Evolutionary conservation across 2,888 invertebrate genomes (phyloP).

Genomic region (Therioaphis trifolii): DNA sequence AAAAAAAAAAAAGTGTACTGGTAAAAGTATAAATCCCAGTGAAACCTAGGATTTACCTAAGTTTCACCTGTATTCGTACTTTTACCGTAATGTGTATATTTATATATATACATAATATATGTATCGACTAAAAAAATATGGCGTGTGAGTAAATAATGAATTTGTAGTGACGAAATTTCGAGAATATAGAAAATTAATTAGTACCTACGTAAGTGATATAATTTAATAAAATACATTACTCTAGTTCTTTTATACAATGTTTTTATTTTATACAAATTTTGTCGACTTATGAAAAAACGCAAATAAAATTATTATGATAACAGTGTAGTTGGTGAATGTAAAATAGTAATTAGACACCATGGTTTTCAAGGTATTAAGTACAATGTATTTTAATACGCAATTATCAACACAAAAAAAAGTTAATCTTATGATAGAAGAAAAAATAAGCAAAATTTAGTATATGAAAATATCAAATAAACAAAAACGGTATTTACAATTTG

Average conservation of each 20-base stretch:
- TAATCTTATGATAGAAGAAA: not conserved
- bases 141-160: not conserved
- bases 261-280: not conserved
- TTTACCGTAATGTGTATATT: too few species aligned
- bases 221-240: not conserved
- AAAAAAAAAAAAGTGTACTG: too few species aligned
- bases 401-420: not conserved
- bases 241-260: not conserved
- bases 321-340: not conserved
- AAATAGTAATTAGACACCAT: conserved; percentile 26
- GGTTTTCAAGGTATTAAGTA: conserved; percentile 37
- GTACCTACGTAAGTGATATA: too few species aligned
- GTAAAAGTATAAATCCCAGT: too few species aligned
- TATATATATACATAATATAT: too few species aligned
- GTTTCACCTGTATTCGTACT: too few species aligned
- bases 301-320: not conserved
- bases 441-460: not conserved
- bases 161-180: not conserved
- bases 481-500: not conserved
- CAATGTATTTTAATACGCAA: not conserved
- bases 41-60: too few species aligned
- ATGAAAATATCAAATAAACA: not conserved
- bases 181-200: not conserved
- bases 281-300: not conserved
- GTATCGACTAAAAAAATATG: not conserved